A percentile compares a stretch with the other conserved stretches of the same genome.
phyloP scores from a whole-genome alignment of 1,140 invertebrate species.

The Oncopeltus fasciatus region DNA sequence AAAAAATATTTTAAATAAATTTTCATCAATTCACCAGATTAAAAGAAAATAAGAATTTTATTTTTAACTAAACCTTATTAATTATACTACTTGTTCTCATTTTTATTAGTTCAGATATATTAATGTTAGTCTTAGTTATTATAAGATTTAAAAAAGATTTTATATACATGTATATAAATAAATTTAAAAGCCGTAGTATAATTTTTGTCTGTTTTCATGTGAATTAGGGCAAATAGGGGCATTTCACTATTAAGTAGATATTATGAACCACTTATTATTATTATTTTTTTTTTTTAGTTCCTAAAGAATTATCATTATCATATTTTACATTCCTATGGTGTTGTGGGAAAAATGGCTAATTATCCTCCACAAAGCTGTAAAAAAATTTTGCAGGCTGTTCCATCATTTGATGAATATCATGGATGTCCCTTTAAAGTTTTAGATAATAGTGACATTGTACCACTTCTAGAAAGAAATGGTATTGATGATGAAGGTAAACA shows the following conservation, averaged over 20 bases:
- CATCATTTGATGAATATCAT: constrained; percentile 70
- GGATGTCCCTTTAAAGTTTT: constrained; percentile 79
- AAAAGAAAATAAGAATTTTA: no score
- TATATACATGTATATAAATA: neutral
- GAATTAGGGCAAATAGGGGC: no score
- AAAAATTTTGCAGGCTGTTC: constrained; percentile 70
- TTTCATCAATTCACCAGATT: no score
- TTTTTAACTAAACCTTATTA: no score
- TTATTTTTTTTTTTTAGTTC: constrained; percentile 41
- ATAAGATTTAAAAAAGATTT: no score
- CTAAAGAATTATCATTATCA: constrained; percentile 84
- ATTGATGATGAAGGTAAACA: neutral
- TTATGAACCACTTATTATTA: neutral
- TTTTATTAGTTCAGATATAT: no score
- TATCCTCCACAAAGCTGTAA: constrained; percentile 85
- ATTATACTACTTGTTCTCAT: no score
- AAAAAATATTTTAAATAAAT: no score
- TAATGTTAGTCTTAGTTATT: no score
- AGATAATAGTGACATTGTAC: neutral
- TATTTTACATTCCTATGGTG: constrained; percentile 87
- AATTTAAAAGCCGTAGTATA: neutral
- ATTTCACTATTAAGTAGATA: neutral
- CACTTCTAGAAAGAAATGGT: neutral
- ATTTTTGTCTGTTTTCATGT: neutral
- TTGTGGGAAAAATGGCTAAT: constrained; percentile 79